Conservation (phyloP, 2,888 invertebrate species). For the Tinea semifulvella region DNA sequence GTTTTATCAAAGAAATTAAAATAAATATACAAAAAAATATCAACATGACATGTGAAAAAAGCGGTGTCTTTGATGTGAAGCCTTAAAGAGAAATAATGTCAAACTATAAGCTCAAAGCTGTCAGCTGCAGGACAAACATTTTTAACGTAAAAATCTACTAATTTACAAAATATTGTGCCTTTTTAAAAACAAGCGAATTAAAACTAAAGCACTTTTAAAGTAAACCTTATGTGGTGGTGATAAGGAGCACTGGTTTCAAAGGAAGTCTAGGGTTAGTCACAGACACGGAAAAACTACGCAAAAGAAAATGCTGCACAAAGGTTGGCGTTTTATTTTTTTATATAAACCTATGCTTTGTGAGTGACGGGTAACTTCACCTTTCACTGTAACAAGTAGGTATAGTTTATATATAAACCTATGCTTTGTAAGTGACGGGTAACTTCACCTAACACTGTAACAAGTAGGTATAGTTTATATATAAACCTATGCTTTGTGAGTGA, state of each 20-base stretch:
- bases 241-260: no score
- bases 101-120: constrained; percentile 5
- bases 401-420: no score
- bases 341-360: constrained; percentile 2
- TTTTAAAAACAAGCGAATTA: constrained; percentile 8
- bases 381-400: no score
- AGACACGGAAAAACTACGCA: constrained; percentile 9
- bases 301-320: constrained; percentile 12
- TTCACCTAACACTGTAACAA: no score
- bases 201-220: constrained; percentile 3
- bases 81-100: constrained; percentile 4
- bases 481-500: no score
- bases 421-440: no score
- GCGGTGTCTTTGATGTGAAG: constrained; percentile 2
- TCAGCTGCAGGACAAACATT: neutral
- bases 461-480: no score
- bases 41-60: no score
- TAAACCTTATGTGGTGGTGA: no score
- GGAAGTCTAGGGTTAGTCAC: constrained; percentile 5
- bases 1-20: no score
- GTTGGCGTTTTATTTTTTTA: neutral
- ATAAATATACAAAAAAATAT: no score
- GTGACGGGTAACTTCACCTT: no score
- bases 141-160: constrained; percentile 1
- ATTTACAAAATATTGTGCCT: constrained; percentile 2